These are phyloP conservation scores for Pycnomerus fuliginosus DNA, from an alignment of 2,888 invertebrate genomes.

Conservation along the genomic window DNA sequence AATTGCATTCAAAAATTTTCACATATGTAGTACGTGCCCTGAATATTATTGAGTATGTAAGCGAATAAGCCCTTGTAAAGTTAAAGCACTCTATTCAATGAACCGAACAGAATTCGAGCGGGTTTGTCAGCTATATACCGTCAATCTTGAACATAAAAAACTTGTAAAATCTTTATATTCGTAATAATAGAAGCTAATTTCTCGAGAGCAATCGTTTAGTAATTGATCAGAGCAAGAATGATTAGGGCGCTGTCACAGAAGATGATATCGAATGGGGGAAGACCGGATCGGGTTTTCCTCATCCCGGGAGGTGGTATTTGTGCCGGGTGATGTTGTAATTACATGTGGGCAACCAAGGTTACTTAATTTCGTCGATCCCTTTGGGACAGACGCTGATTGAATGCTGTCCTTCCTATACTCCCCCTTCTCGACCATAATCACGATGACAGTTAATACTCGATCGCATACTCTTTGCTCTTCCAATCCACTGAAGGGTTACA, in stretches of 20 bases:
- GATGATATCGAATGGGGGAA: conserved; percentile 18
- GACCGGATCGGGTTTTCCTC: conserved; percentile 16
- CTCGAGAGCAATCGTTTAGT: conserved; percentile 14
- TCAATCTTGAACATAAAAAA: neutral
- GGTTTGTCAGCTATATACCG: conserved; percentile 41
- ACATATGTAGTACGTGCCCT: conserved; percentile 34
- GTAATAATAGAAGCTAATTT: conserved; percentile 1
- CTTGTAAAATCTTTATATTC: neutral
- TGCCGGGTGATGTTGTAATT: conserved; percentile 44
- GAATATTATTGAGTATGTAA: conserved; percentile 33
- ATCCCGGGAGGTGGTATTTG: conserved; percentile 39
- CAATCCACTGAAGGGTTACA: conserved; percentile 20
- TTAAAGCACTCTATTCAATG: conserved; percentile 47
- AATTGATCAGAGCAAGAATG: conserved; percentile 23
- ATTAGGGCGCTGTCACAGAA: conserved; percentile 26
- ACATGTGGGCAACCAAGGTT: conserved; percentile 48
- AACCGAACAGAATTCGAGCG: conserved; percentile 45
- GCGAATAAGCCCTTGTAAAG: conserved; percentile 29
- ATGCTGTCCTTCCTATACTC: conserved; percentile 34
- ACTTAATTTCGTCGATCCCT: conserved; percentile 48
- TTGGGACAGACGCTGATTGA: conserved; percentile 48
- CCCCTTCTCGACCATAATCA: conserved; percentile 16
- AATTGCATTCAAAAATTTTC: conserved; percentile 39
- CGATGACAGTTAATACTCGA: conserved; percentile 14
- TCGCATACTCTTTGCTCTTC: conserved; percentile 12